These are phyloP conservation scores for Pseudococcus jackbeardsleyi DNA, from an alignment of 2,888 invertebrate species.

Conservation along the genomic window DNA sequence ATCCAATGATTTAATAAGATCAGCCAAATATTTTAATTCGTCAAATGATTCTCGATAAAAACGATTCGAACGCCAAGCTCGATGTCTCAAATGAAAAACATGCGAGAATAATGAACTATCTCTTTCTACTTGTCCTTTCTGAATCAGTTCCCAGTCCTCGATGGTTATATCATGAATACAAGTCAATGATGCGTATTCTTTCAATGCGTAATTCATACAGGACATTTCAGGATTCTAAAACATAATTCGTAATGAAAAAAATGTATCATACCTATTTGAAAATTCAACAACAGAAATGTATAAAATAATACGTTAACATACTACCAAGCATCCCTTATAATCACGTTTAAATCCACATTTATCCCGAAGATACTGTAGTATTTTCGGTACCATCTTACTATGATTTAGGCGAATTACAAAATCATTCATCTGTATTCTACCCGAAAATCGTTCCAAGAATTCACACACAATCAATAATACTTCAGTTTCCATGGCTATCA, in stretches of 20 bases:
- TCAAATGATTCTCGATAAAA: conserved; percentile 80
- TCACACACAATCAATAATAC: conserved; percentile 83
- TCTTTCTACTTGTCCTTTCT: not conserved
- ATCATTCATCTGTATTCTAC: conserved; percentile 74
- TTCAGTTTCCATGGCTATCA: conserved; percentile 86
- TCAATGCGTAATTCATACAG: not conserved
- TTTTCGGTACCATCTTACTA: conserved; percentile 80
- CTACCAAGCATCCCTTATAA: conserved; percentile 72
- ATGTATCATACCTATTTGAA: too few species aligned
- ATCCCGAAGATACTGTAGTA: conserved; percentile 83
- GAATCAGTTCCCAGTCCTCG: not conserved
- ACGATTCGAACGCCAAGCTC: conserved; percentile 75
- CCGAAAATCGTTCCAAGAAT: conserved; percentile 78
- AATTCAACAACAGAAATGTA: not conserved
- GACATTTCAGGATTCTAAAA: conserved; percentile 8
- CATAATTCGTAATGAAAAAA: not conserved
- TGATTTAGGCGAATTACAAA: conserved; percentile 84
- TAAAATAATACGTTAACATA: conserved; percentile 67
- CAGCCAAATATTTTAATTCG: conserved; percentile 81
- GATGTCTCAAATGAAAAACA: conserved; percentile 72
- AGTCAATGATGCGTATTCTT: not conserved
- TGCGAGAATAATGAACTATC: conserved; percentile 72
- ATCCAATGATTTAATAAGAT: conserved; percentile 80
- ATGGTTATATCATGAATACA: not conserved
- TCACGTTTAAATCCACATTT: conserved; percentile 74